Percentiles rank a stretch among this genome's conserved stretches.
Conservation (phyloP, 2,113 vertebrate genomes). For the Elephantulus edwardii region DNA sequence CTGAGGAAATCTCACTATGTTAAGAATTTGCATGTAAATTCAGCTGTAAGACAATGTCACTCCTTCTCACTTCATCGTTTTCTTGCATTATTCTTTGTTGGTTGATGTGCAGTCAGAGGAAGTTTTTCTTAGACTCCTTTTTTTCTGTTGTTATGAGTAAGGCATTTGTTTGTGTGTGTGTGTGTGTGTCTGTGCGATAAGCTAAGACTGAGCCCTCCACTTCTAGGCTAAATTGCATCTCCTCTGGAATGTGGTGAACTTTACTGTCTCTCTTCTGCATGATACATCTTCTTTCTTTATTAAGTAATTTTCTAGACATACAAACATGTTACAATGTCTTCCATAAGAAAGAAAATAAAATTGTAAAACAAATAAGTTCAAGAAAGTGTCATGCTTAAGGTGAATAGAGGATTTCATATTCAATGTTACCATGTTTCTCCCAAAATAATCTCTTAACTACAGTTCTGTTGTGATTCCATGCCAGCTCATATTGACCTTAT, state of each 20-base stretch:
- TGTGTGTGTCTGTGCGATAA: conserved; percentile 17
- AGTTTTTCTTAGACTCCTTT: conserved; percentile 18
- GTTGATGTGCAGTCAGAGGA: background rate
- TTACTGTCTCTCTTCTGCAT: background rate
- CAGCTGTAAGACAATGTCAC: background rate
- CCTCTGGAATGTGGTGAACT: background rate
- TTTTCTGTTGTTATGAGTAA: conserved; percentile 38
- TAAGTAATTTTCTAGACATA: background rate
- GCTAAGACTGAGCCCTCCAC: background rate
- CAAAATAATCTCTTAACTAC: background rate
- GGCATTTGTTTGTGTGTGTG: no score
- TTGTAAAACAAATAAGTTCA: no score
- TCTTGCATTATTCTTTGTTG: background rate
- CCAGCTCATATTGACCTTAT: no score
- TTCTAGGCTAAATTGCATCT: background rate
- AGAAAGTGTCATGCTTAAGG: background rate
- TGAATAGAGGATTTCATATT: background rate
- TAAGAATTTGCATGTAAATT: background rate
- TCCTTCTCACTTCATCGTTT: background rate
- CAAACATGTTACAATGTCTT: background rate
- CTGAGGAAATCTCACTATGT: background rate
- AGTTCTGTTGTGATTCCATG: background rate
- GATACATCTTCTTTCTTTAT: background rate
- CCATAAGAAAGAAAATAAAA: background rate
- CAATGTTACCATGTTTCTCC: fast-evolving